Base-by-base conservation (phyloP, 1,140 invertebrate genomes). In the Amyelois transitella region DNA sequence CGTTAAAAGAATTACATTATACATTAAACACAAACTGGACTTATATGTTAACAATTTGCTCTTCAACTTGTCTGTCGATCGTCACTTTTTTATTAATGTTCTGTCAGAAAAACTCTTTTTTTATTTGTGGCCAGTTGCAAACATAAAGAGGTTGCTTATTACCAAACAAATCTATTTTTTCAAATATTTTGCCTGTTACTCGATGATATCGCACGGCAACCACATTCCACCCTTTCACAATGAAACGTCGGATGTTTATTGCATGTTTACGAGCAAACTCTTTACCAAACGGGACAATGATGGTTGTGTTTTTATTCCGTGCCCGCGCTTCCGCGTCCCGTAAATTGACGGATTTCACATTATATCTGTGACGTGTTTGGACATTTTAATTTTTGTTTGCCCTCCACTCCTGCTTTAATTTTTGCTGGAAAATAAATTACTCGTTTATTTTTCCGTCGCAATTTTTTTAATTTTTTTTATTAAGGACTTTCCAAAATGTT, bases 191-290 rank as follows among this genome's bases (percentile, higher is more conserved):
- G 7, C 4, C 32, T 14, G 32, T 38, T 38, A 38, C 32, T 8
- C 5, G 2, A 14, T 38, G n/a, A 4, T 8, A 38, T 14, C 12
- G 0, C 1, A 2, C 32, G 8, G 6, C 8, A 38, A 6, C 25
- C n/a, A 14, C 32, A 14, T 12, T 14, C 25, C 32, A 38, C 32
- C 32, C 45, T 48, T 48, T 48, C 45, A 19, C 45, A 48, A 21
- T 48, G 45, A 48, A 48, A 19, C 8, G 4, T 12, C 45, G 43
- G 18, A 48, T 20, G 45, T 48, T 48, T 48, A 48, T 48, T 19
- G 45, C 45, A 21, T 48, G 45, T 48, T 48, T 48, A 48, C 45
- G 45, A 48, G 45, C 1, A 48, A 48, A 48, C 20, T 48, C 45
- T 48, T 48, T 21, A 48, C 45, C 45, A 21, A 48, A 48, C 45